These are phyloP conservation scores for Amblyjoppa proteus DNA, from an alignment of 2,888 invertebrate genomes.

Conservation along the genomic window DNA sequence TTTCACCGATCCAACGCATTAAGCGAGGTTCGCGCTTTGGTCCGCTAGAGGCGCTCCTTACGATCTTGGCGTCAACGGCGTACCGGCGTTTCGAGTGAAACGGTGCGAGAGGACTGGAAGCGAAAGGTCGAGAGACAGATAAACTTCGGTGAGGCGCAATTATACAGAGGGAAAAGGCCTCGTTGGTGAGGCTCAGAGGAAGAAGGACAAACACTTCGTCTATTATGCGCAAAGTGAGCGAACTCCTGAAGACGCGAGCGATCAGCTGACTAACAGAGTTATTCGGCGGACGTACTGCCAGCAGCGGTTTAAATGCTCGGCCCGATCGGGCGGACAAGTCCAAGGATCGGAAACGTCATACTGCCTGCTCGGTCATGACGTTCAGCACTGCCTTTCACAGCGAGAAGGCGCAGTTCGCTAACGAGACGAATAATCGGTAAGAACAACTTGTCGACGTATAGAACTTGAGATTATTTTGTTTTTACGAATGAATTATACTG, in stretches of 20 bases:
- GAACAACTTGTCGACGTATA: background rate
- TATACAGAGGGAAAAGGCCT: background rate
- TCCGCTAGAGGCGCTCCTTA: background rate
- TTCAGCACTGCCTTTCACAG: slow-evolving; percentile 81
- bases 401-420: slow-evolving; percentile 80
- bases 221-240: slow-evolving; percentile 76
- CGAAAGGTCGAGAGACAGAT: background rate
- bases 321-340: slow-evolving; percentile 66
- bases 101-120: background rate
- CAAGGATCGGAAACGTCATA: slow-evolving; percentile 59
- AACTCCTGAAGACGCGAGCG: slow-evolving; percentile 77
- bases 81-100: slow-evolving; percentile 11
- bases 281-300: slow-evolving; percentile 72
- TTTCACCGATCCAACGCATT: background rate
- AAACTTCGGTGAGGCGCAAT: background rate
- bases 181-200: background rate
- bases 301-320: slow-evolving; percentile 62
- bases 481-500: background rate
- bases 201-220: slow-evolving; percentile 63
- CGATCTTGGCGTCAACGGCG: background rate
- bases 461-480: background rate
- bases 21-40: background rate
- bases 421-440: slow-evolving; percentile 79
- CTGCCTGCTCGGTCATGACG: slow-evolving; percentile 80
- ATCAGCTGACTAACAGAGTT: slow-evolving; percentile 81